Evolutionary conservation across 2,113 vertebrate genomes (phyloP).

Genomic region (Mormyrus iriodes): DNA sequence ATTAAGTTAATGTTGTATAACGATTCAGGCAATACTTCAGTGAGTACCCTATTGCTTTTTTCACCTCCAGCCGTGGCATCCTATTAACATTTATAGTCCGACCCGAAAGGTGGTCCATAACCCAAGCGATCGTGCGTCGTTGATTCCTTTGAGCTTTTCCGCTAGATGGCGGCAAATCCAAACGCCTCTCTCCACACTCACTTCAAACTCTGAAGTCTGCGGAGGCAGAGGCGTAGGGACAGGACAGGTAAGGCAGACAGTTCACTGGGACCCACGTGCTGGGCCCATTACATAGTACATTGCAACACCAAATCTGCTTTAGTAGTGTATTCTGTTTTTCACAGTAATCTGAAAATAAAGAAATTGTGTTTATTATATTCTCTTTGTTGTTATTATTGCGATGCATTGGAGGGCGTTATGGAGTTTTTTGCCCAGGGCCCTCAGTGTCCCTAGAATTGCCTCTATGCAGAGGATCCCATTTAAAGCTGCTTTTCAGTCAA

Average conservation of each 20-base stretch:
- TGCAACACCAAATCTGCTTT: background rate
- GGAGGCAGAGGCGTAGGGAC: too few species aligned
- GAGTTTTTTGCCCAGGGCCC: background rate
- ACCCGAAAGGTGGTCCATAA: too few species aligned
- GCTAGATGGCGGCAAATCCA: slow-evolving; percentile 5
- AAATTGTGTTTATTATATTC: background rate
- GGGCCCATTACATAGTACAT: background rate
- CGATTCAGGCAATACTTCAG: background rate
- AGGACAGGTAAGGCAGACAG: too few species aligned
- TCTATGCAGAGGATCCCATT: background rate
- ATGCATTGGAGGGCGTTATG: too few species aligned
- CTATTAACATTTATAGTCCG: background rate
- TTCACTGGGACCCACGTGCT: too few species aligned
- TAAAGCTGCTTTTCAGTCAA: background rate
- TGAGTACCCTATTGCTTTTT: background rate
- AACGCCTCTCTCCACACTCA: background rate
- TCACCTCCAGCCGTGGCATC: background rate
- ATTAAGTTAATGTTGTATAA: background rate
- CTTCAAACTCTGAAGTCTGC: background rate
- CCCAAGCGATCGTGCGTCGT: background rate
- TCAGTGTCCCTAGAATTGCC: background rate
- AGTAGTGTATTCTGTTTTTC: background rate
- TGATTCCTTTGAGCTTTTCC: background rate
- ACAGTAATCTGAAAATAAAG: background rate
- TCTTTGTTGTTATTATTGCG: background rate